A percentile compares a stretch with the other conserved stretches of the same genome.
These are phyloP conservation scores for Malaclemys terrapin DNA, from an alignment of 2,113 vertebrate species.

Conservation along the genomic window DNA sequence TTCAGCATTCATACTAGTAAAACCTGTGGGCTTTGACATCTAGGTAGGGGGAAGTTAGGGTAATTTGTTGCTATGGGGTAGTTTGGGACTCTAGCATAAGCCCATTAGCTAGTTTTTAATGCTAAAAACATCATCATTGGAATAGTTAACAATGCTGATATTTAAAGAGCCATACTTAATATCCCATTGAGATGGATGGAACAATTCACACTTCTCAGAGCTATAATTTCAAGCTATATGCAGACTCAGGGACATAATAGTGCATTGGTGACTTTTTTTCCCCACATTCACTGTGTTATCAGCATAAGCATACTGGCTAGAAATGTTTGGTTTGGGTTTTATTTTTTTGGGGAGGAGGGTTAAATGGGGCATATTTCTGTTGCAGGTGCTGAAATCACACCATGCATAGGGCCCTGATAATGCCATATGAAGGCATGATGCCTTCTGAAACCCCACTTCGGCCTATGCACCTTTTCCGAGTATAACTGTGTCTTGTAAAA, in stretches of 20 bases:
- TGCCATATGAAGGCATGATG: background rate
- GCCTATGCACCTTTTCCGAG: background rate
- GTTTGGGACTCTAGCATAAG: background rate
- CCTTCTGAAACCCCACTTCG: background rate
- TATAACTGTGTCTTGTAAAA: background rate
- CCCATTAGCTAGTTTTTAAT: background rate
- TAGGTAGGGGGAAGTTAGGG: background rate
- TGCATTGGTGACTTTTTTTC: background rate
- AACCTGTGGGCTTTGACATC: background rate
- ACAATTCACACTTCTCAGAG: background rate
- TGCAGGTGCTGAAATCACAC: background rate
- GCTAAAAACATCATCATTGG: background rate
- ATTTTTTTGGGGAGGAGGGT: background rate
- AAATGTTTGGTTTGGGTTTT: background rate
- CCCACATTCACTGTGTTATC: background rate
- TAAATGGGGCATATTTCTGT: background rate
- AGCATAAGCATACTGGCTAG: background rate
- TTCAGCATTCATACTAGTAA: accelerated
- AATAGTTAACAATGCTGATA: background rate
- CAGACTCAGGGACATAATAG: background rate
- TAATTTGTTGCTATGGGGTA: background rate
- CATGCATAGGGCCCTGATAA: background rate
- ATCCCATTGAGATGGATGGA: background rate
- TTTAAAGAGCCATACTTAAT: background rate
- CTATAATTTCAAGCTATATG: background rate